phyloP scores from a whole-genome alignment of 2,888 invertebrate genomes.

The Noctua janthe region DNA sequence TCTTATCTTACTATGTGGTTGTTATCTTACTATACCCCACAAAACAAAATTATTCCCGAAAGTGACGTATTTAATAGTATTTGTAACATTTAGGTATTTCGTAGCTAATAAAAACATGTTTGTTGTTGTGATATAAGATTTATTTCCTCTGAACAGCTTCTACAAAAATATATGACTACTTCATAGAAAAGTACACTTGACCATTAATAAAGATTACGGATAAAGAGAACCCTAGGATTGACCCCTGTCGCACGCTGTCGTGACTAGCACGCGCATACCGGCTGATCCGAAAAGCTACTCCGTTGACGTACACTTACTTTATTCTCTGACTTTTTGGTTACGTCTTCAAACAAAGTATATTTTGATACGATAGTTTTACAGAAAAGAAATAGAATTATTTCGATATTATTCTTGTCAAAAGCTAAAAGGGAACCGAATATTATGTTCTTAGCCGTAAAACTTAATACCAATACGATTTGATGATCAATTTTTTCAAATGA shows the following conservation, averaged over 20 bases:
- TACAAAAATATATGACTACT: slow-evolving; percentile 9
- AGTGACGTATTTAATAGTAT: slow-evolving; percentile 10
- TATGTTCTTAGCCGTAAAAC: not conserved
- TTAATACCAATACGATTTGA: not conserved
- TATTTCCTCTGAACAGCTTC: not conserved
- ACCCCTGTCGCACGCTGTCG: slow-evolving; percentile 55
- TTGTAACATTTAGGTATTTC: slow-evolving; percentile 1
- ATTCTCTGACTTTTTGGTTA: slow-evolving; percentile 1
- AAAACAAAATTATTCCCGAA: not conserved
- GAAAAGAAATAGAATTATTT: not conserved
- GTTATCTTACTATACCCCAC: not conserved
- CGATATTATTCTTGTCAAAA: not conserved
- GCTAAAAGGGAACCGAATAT: not conserved
- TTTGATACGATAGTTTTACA: not conserved
- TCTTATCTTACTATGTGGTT: not conserved
- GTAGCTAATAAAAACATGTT: not conserved
- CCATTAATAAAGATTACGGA: slow-evolving; percentile 59
- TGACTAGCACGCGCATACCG: slow-evolving; percentile 34
- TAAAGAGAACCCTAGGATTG: slow-evolving; percentile 54
- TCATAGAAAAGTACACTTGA: slow-evolving; percentile 16
- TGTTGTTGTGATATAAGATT: not conserved
- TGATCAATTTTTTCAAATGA: not conserved
- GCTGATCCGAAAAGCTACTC: slow-evolving; percentile 43
- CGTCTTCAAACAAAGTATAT: not conserved
- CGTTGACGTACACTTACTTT: slow-evolving; percentile 22